Conservation (phyloP, 2,888 invertebrate species). For the Caenorhabditis angaria region DNA sequence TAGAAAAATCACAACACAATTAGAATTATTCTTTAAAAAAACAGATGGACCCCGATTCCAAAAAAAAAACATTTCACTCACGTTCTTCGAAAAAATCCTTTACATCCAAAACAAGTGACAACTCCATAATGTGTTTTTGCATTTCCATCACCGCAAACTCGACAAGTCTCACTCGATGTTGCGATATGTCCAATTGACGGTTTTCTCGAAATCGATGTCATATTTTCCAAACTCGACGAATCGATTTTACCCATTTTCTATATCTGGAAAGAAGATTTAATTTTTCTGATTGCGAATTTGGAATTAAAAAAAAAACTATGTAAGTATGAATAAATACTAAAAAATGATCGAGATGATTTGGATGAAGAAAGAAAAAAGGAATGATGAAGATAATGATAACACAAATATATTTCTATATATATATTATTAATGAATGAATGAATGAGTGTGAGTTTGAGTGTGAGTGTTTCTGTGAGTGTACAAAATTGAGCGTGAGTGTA, state of each 20-base stretch:
- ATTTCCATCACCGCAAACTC: slow-evolving; percentile 70
- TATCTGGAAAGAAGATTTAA: slow-evolving; percentile 6
- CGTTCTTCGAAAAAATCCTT: slow-evolving; percentile 65
- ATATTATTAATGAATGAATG: neutral
- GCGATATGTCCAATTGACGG: slow-evolving; percentile 38
- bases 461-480: neutral
- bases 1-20: too few species aligned
- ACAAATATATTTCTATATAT: too few species aligned
- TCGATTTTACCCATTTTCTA: slow-evolving; percentile 39
- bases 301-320: too few species aligned
- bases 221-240: slow-evolving; percentile 34
- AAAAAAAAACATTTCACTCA: slow-evolving; percentile 15
- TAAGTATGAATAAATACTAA: neutral
- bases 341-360: slow-evolving; percentile 3
- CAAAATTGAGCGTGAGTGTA: too few species aligned
- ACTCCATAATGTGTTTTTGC: slow-evolving; percentile 72
- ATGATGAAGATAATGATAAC: neutral
- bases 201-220: slow-evolving; percentile 36
- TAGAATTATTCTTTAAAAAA: too few species aligned
- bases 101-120: slow-evolving; percentile 64
- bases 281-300: neutral
- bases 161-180: slow-evolving; percentile 60
- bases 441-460: slow-evolving; percentile 4
- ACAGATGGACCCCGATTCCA: too few species aligned
- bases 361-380: slow-evolving; percentile 5